Evolutionary conservation across 2,888 invertebrate species (phyloP), one percentile per base, ranked within the genome.

Genomic region (Unio pictorum): DNA sequence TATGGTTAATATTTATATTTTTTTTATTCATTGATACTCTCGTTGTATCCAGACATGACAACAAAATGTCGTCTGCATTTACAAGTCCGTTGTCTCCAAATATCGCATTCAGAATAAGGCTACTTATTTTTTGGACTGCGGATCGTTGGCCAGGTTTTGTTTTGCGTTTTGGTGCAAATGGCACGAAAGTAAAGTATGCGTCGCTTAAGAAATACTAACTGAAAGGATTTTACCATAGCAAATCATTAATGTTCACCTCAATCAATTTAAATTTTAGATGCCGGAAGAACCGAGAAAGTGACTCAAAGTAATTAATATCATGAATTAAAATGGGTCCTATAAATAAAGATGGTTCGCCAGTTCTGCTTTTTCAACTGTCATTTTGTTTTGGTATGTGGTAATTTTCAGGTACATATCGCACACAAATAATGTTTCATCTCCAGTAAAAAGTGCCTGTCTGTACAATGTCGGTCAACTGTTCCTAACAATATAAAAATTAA

Each of bases 311-410:
- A 45, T 1, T 45, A 45, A 11, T 45, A 45, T 45, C 45, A 45
- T 45, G 17, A 18, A 70, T 30, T 18, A 34, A 71, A 17, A 64
- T 55, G 5, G 67, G 71, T 23, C 71, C 71, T 17, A 67, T 59
- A 55, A 67, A 71, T 28, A 71, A 6, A 17, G 71, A 67, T 6
- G 59, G 54, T 66, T 60, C 64, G 8, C 30, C 30, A 6, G 71
- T 56, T 30, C 8, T 20, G 57, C 59, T 60, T 61, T 56, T 17
- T 18, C 23, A 6, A 67, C 64, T 5, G 67, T 55, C 55, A 45
- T 45, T 30, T 60, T 71, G 67, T 26, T 61, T 61, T 23, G 23
- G 26, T 26, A 61, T 26, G 17, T 28, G 18, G 30, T 28, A 18
- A 23, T 4, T 61, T 6, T 28, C 61, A 6, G 17, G 26, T 61